Base-by-base conservation (phyloP, 2,797 vertebrate genomes). In the Parauchenoglanis ngamensis region DNA sequence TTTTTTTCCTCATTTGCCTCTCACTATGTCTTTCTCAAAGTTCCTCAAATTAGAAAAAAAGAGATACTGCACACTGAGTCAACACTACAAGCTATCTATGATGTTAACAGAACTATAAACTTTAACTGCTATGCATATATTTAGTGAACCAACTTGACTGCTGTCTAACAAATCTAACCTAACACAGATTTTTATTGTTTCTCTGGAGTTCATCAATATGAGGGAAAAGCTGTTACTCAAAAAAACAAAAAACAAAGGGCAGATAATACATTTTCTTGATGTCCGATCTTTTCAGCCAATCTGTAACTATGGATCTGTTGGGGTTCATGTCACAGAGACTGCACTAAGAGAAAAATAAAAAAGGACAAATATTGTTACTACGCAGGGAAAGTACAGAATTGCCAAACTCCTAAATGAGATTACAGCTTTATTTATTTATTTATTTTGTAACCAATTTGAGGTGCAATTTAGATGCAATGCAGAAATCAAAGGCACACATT, bases 181-280 rank as follows among this genome's bases (percentile, higher is more conserved):
- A 63, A 11, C 31, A 70, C 67, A 31, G 46, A 83, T 75, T 72
- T 72, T 44, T 44, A 72, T 68, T 44, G 13, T 31, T 65, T 35
- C 54, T 79, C 25, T 83, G 2, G n/a, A 23, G 54, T 73, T 86
- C 12, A 7, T 70, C 57, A 49, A 59, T 21, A 28, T 25, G 23
- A n/a, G 21, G 31, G 23, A 75, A 49, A 49, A 75, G 23, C 44
- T 49, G 23, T 49, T 75, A 25, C 72, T 25, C 40, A 46, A 73
- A 70, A 70, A 13, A 7, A 54, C 23, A 31, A 56, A 21, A 56
- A 57, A 57, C 17, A 40, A 3, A 13, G 49, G 44, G 79, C 54
- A 35, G 76, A 86, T 83, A 67, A 83, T 65, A 8, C 31, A 87
- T 68, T 84, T 56, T 79, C 3, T 35, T 85, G 13, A 72, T 49